phyloP scores from a whole-genome alignment of 2,888 invertebrate species.

The Oasisia sp. region DNA sequence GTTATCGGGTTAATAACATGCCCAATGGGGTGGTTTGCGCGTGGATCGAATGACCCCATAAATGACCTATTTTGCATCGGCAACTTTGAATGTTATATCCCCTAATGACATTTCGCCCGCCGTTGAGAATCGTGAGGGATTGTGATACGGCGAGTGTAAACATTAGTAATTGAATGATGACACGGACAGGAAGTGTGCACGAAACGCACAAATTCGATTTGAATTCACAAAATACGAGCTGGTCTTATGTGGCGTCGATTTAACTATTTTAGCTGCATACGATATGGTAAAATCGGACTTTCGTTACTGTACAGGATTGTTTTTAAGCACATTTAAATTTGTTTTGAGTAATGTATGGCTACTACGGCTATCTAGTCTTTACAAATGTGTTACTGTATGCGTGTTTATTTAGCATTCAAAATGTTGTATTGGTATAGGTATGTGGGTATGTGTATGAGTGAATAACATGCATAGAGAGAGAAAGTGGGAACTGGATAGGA shows the following conservation, averaged over 20 bases:
- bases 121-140: neutral
- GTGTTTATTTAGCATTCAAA: too few species aligned
- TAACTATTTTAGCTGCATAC: too few species aligned
- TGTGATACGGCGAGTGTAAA: neutral
- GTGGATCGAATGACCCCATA: slow-evolving; percentile 12
- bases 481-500: too few species aligned
- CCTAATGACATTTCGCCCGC: neutral
- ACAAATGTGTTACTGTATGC: too few species aligned
- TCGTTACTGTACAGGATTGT: too few species aligned
- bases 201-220: neutral
- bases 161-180: neutral
- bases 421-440: too few species aligned
- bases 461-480: too few species aligned
- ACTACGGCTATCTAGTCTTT: too few species aligned
- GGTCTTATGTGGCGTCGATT: neutral
- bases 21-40: neutral
- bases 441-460: too few species aligned
- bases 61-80: slow-evolving; percentile 12
- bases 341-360: too few species aligned
- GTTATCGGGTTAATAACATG: slow-evolving; percentile 5
- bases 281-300: neutral
- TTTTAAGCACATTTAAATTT: too few species aligned
- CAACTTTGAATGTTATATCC: neutral
- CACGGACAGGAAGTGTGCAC: neutral
- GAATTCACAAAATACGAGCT: neutral